Evolutionary conservation across 2,113 vertebrate genomes (phyloP).

Genomic region (Oreochromis aureus): DNA sequence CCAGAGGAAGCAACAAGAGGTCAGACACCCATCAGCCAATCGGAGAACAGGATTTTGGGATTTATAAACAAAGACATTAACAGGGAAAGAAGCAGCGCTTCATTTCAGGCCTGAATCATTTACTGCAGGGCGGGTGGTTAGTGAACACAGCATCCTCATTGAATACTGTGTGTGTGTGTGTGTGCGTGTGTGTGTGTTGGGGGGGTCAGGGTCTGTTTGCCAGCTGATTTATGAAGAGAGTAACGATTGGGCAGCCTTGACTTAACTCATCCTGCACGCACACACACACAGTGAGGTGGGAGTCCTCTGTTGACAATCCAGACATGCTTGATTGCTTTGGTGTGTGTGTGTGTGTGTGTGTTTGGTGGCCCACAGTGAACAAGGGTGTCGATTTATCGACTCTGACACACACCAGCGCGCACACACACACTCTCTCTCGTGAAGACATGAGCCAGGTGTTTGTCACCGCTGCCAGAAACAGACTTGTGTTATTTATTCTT

Average conservation of each 20-base stretch:
- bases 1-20: background rate
- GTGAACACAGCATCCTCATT: conserved; percentile 11
- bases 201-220: background rate
- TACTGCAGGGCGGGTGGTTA: conserved; percentile 12
- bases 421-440: conserved; percentile 75
- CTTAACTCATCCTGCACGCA: conserved; percentile 21
- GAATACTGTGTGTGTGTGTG: background rate
- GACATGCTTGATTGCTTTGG: conserved; percentile 23
- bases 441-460: conserved; percentile 78
- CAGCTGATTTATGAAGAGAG: conserved; percentile 57
- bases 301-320: conserved; percentile 21
- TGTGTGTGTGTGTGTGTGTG: background rate
- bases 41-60: background rate
- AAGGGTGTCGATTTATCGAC: conserved; percentile 84
- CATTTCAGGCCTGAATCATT: background rate
- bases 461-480: conserved; percentile 28
- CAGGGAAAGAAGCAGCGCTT: background rate
- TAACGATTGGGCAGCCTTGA: conserved; percentile 54
- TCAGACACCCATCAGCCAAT: background rate
- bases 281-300: conserved; percentile 9
- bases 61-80: background rate
- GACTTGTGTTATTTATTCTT: conserved; percentile 55
- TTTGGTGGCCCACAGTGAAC: conserved; percentile 69
- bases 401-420: conserved; percentile 78
- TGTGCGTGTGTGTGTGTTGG: background rate